A percentile compares a stretch with the other conserved stretches of the same genome.
These are phyloP conservation scores for Mesorhabditis sp. DNA, from an alignment of 2,888 invertebrate species.

Conservation along the genomic window DNA sequence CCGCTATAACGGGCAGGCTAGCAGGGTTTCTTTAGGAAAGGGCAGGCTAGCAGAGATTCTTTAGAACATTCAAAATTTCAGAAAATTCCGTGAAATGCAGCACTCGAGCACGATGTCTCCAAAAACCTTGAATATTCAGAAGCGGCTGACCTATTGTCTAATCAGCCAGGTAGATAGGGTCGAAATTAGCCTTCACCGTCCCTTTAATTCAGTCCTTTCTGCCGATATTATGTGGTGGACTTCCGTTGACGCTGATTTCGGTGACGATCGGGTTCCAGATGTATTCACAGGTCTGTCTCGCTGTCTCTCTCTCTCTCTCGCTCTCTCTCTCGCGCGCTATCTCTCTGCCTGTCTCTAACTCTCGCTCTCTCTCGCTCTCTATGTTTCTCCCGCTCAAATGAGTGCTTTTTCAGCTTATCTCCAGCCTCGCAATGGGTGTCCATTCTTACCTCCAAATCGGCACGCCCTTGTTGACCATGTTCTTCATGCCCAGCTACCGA, in stretches of 20 bases:
- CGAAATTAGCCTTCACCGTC: not conserved
- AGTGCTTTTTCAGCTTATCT: not conserved
- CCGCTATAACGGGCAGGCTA: no score
- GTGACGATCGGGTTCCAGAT: not conserved
- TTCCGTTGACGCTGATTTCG: not conserved
- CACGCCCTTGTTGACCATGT: not conserved
- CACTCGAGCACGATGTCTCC: not conserved
- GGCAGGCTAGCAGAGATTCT: no score
- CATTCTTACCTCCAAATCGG: not conserved
- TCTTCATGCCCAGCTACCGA: not conserved
- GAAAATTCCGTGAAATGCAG: not conserved
- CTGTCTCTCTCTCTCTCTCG: not conserved
- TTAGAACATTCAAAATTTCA: not conserved
- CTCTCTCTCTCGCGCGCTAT: not conserved
- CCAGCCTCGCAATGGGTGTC: not conserved
- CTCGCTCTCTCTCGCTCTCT: not conserved
- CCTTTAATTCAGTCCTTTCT: not conserved
- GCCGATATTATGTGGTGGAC: not conserved
- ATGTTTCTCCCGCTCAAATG: not conserved
- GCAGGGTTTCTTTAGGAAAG: no score
- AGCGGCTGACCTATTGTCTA: not conserved
- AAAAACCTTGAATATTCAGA: not conserved
- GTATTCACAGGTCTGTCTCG: not conserved
- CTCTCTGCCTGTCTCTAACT: not conserved
- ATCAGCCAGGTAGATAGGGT: not conserved